Percentiles rank a stretch among this genome's conserved stretches.
Evolutionary conservation across 2,888 invertebrate species (phyloP).

Genomic region (Diplazon laetatorius): DNA sequence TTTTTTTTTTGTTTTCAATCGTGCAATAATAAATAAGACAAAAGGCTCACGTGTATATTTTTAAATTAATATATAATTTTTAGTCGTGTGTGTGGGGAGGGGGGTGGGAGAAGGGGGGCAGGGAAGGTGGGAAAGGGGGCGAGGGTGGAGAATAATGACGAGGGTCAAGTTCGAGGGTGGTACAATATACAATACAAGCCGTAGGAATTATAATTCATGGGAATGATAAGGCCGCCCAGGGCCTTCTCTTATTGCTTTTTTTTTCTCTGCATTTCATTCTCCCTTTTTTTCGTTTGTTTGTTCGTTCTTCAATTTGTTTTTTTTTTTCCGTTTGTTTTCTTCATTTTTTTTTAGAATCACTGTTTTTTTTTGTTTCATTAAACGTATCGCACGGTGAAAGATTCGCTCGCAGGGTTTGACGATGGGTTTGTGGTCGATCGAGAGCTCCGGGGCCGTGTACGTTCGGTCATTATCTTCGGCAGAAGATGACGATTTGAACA

Average conservation of each 20-base stretch:
- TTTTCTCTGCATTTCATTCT: constrained; percentile 59
- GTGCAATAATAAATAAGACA: constrained; percentile 50
- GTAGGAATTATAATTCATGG: constrained; percentile 79
- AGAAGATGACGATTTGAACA: constrained; percentile 72
- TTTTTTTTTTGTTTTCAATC: constrained; percentile 6
- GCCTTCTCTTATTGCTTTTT: constrained; percentile 70
- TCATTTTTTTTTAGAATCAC: constrained; percentile 66
- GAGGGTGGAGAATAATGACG: constrained; percentile 7
- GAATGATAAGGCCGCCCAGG: constrained; percentile 74
- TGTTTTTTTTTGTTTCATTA: constrained; percentile 62
- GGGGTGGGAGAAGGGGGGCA: constrained; percentile 29
- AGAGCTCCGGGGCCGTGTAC: constrained; percentile 66
- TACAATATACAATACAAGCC: constrained; percentile 82
- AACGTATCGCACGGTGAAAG: constrained; percentile 40
- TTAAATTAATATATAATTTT: constrained; percentile 82
- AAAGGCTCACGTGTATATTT: constrained; percentile 71
- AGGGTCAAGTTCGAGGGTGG: constrained; percentile 52
- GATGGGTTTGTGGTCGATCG: constrained; percentile 49
- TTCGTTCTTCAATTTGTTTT: constrained; percentile 62
- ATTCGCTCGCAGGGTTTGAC: constrained; percentile 43
- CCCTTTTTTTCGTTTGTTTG: constrained; percentile 65
- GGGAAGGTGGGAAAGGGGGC: neutral
- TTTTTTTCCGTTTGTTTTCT: constrained; percentile 63
- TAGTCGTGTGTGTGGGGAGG: constrained; percentile 76
- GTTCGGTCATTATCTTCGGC: constrained; percentile 9